These are phyloP conservation scores for Agrochola lychnidis DNA, from an alignment of 2,888 invertebrate species.

Conservation along the genomic window DNA sequence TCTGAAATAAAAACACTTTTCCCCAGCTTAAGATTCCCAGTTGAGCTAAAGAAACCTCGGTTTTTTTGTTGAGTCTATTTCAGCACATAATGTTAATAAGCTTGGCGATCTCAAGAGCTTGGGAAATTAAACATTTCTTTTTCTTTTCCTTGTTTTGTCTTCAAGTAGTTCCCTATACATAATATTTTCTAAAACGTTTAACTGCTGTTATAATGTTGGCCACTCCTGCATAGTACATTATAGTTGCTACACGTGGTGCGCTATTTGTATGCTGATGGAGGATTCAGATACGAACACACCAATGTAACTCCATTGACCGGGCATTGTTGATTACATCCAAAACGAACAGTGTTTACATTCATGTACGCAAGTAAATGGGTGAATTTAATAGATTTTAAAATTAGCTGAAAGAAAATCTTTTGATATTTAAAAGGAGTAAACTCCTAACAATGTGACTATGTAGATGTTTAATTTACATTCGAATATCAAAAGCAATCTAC, in stretches of 20 bases:
- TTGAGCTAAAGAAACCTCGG: background rate
- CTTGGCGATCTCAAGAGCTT: background rate
- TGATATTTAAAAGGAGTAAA: background rate
- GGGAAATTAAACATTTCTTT: background rate
- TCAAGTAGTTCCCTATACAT: background rate
- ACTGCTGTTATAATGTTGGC: background rate
- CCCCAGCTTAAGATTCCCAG: background rate
- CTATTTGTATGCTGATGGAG: constrained; percentile 40
- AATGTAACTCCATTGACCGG: constrained; percentile 42
- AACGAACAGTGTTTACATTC: constrained; percentile 6
- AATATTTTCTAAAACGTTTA: background rate
- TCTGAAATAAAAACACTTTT: background rate
- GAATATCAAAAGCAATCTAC: background rate
- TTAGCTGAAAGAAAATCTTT: background rate
- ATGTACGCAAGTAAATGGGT: background rate
- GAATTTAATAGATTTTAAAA: constrained; percentile 10
- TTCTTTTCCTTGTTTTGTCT: background rate
- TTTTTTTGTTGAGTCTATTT: background rate
- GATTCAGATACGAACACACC: constrained; percentile 39
- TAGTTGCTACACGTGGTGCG: constrained; percentile 49
- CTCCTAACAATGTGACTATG: background rate
- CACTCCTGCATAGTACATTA: constrained; percentile 24
- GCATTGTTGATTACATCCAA: constrained; percentile 24
- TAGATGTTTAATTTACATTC: background rate
- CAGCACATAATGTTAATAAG: background rate